Percentiles rank a stretch among this genome's conserved stretches.
Conservation (phyloP, 2,888 invertebrate genomes). For the Sesamia inferens region DNA sequence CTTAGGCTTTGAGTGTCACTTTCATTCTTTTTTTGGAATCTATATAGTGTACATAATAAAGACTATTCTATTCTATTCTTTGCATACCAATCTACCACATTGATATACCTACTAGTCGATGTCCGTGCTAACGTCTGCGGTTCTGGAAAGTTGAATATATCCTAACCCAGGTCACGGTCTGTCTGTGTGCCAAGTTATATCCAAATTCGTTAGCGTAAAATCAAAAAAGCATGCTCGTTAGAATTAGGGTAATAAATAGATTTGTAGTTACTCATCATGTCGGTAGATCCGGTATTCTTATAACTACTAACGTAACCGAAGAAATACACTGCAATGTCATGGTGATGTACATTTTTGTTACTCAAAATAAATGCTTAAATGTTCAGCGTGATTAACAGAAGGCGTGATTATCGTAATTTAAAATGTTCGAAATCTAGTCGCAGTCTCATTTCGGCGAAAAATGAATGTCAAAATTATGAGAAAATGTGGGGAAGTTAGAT, state of each 20-base stretch:
- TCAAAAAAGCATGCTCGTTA: not conserved
- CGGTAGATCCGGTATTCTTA: not conserved
- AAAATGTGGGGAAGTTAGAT: too few relatives aligned
- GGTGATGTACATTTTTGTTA: not conserved
- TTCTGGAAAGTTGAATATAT: not conserved
- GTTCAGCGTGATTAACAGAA: constrained; percentile 1
- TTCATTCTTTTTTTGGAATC: too few relatives aligned
- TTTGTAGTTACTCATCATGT: too few relatives aligned
- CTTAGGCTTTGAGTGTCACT: not conserved
- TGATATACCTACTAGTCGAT: not conserved
- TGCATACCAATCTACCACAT: not conserved
- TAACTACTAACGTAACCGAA: not conserved
- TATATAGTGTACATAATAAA: too few relatives aligned
- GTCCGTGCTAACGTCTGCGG: not conserved
- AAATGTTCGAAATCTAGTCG: too few relatives aligned
- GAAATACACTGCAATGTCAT: not conserved
- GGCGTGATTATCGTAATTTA: too few relatives aligned
- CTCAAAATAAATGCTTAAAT: constrained; percentile 5
- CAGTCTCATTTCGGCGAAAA: too few relatives aligned
- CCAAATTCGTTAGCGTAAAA: not conserved
- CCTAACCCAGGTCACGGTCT: not conserved
- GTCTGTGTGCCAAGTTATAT: not conserved
- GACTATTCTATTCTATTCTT: too few relatives aligned
- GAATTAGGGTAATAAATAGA: not conserved
- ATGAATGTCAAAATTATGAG: too few relatives aligned